These are phyloP conservation scores for Nematostella vectensis DNA, from an alignment of 92 coral and sea anemone genomes.

Conservation along the genomic window DNA sequence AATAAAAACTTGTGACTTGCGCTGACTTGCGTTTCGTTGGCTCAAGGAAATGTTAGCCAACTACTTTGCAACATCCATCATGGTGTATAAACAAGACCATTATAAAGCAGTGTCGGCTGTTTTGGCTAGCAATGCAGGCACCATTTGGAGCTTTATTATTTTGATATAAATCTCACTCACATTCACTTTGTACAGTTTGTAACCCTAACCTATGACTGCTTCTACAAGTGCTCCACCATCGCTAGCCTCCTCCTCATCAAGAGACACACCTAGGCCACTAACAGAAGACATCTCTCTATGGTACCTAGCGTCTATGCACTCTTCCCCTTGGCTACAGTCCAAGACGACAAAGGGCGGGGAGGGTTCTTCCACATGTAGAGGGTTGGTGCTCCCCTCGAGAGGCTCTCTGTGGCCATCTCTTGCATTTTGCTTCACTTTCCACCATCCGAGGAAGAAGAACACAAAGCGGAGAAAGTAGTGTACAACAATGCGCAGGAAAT, in stretches of 20 bases:
- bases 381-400: background rate
- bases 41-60: too few species aligned
- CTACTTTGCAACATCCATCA: too few species aligned
- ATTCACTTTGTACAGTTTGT: too few species aligned
- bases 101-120: too few species aligned
- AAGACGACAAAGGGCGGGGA: background rate
- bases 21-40: too few species aligned
- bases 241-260: too few species aligned
- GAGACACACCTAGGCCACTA: background rate
- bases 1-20: too few species aligned
- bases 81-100: too few species aligned
- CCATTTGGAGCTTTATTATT: too few species aligned
- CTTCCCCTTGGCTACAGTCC: background rate
- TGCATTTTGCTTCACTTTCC: constrained; percentile 23
- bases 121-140: too few species aligned
- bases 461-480: constrained; percentile 64
- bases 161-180: too few species aligned
- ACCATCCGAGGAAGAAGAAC: constrained; percentile 49
- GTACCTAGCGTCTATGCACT: too few species aligned
- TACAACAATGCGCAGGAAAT: constrained; percentile 61
- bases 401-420: constrained; percentile 46
- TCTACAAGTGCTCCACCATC: background rate
- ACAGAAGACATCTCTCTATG: background rate
- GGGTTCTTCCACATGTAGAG: background rate
- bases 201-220: background rate